These are phyloP conservation scores for Cochlearius cochlearius DNA, from an alignment of 2,113 vertebrate genomes.

Conservation along the genomic window DNA sequence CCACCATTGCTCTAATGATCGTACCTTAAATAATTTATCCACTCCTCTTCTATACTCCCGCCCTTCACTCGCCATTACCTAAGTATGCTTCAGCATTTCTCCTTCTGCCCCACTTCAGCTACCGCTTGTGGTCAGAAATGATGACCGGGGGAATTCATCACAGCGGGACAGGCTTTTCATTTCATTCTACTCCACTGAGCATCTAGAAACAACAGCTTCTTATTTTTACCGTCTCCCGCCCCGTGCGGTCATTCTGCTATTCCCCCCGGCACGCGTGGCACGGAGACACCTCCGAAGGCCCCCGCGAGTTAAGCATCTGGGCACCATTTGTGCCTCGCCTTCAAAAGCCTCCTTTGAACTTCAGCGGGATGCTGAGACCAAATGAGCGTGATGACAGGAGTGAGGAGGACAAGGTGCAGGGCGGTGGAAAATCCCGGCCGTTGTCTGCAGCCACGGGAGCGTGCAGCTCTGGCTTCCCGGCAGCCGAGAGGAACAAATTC, in stretches of 20 bases:
- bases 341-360: background rate
- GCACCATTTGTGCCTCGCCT: background rate
- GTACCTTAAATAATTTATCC: constrained; percentile 47
- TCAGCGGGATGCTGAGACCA: background rate
- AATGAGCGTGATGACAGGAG: background rate
- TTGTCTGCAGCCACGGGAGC: background rate
- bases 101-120: constrained; percentile 22
- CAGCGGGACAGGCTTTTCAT: background rate
- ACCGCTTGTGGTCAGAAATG: background rate
- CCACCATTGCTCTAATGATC: background rate
- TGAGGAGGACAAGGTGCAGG: background rate
- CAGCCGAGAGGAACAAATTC: background rate
- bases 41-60: background rate
- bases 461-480: background rate
- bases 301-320: fast-evolving
- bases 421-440: background rate
- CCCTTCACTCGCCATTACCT: background rate
- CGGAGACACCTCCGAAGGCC: background rate
- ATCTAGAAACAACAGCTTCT: background rate
- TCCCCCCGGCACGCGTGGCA: background rate
- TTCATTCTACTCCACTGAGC: constrained; percentile 14
- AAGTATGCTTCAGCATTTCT: background rate
- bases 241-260: background rate
- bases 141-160: background rate
- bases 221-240: background rate